phyloP scores from a whole-genome alignment of 2,113 vertebrate genomes.

The Rana temporaria region DNA sequence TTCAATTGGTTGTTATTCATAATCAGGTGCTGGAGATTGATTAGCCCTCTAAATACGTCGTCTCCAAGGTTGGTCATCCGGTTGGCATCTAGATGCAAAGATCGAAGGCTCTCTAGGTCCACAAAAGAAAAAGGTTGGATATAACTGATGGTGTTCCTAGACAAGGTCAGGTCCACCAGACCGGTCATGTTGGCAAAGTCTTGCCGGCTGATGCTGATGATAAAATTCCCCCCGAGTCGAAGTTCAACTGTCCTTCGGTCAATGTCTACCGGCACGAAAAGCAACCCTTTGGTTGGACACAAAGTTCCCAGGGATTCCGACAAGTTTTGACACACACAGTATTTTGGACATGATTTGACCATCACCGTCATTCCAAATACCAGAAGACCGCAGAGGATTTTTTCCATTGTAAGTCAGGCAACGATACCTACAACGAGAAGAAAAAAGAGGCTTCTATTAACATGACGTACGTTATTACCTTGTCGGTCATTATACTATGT shows the following conservation, averaged over 20 bases:
- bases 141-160: conserved; percentile 92
- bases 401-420: conserved; percentile 93
- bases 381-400: conserved; percentile 90
- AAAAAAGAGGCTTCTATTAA: conserved; percentile 27
- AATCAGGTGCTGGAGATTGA: conserved; percentile 96
- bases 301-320: conserved; percentile 97
- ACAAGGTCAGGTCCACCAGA: conserved; percentile 94
- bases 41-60: conserved; percentile 87
- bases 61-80: conserved; percentile 89
- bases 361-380: conserved; percentile 89
- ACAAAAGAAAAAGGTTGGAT: conserved; percentile 95
- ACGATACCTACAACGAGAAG: conserved; percentile 73
- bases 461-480: no score
- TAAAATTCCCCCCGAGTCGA: conserved; percentile 94
- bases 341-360: conserved; percentile 94
- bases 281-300: conserved; percentile 94
- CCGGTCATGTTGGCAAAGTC: conserved; percentile 98
- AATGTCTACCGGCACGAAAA: conserved; percentile 93
- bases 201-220: conserved; percentile 89
- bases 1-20: conserved; percentile 96
- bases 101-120: conserved; percentile 93
- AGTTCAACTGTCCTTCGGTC: conserved; percentile 95
- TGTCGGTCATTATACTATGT: no score
- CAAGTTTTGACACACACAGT: conserved; percentile 97
- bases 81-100: conserved; percentile 93